Percentiles rank a stretch among this genome's conserved stretches.
Conservation (phyloP, 2,888 invertebrate species). For the Blastobasis lacticolella region DNA sequence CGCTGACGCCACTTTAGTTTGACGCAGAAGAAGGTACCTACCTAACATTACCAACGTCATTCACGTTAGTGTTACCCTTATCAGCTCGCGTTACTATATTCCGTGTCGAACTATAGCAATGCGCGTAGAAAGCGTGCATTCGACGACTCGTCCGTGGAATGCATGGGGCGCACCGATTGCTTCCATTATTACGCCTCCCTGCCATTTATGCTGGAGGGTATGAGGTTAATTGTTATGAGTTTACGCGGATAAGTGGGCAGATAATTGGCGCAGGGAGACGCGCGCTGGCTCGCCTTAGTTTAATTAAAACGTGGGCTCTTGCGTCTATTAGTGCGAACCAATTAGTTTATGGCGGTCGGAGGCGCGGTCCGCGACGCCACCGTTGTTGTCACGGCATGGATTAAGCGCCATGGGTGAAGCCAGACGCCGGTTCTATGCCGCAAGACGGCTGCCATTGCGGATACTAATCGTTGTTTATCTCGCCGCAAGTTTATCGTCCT, state of each 20-base stretch:
- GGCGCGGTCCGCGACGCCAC: constrained; percentile 14
- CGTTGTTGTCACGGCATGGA: too few species aligned
- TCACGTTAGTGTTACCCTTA: constrained; percentile 1
- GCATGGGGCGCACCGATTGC: neutral
- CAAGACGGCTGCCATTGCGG: neutral
- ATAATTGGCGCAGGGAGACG: constrained; percentile 2
- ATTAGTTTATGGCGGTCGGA: constrained; percentile 13
- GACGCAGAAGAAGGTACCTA: constrained; percentile 3
- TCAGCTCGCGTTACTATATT: constrained; percentile 5
- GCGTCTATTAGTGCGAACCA: constrained; percentile 16
- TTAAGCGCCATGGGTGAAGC: too few species aligned
- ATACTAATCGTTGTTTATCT: constrained; percentile 14
- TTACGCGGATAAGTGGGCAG: constrained; percentile 1
- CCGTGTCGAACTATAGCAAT: constrained; percentile 9
- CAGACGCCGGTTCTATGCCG: too few species aligned
- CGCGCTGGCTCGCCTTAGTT: constrained; percentile 13
- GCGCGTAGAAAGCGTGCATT: constrained; percentile 3
- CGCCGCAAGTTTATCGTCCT: constrained; percentile 16
- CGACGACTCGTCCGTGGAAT: neutral
- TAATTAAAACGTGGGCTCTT: constrained; percentile 17
- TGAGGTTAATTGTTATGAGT: constrained; percentile 1
- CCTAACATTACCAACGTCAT: constrained; percentile 4
- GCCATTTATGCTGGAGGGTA: constrained; percentile 5
- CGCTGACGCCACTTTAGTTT: constrained; percentile 21
- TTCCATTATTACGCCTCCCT: constrained; percentile 1